Evolutionary conservation across 2,888 invertebrate genomes (phyloP).

Genomic region (Drosophila hamatofila): DNA sequence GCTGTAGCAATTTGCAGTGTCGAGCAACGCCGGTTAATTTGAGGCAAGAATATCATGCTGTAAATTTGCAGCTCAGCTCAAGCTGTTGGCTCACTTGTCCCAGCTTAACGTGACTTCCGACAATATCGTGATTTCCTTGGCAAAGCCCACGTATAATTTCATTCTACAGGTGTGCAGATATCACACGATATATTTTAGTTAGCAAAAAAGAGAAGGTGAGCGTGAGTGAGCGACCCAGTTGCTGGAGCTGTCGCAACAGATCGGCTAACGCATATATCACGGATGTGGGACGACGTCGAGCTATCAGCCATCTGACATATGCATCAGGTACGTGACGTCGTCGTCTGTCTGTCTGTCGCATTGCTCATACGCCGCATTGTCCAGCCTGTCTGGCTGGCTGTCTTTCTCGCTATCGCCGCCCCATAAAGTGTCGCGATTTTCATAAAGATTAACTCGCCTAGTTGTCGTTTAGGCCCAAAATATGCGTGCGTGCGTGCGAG

Average conservation of each 20-base stretch:
- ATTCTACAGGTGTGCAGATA: constrained; percentile 8
- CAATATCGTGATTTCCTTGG: constrained; percentile 6
- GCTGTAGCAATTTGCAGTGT: not conserved
- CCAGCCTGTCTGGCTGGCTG: too few relatives aligned
- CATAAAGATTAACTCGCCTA: constrained; percentile 71
- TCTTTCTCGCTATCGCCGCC: constrained; percentile 23
- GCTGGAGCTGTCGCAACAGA: constrained; percentile 17
- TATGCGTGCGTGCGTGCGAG: constrained; percentile 31
- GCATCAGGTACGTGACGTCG: constrained; percentile 65
- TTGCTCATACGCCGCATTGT: constrained; percentile 51
- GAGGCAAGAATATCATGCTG: not conserved
- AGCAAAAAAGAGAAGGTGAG: not conserved
- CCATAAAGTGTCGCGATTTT: constrained; percentile 79
- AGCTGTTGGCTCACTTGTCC: not conserved
- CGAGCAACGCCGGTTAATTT: not conserved
- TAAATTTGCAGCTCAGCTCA: not conserved
- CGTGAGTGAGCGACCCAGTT: constrained; percentile 19
- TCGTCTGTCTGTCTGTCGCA: constrained; percentile 32
- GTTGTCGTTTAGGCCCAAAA: constrained; percentile 47
- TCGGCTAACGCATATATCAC: constrained; percentile 23
- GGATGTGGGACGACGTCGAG: constrained; percentile 14
- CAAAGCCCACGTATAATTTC: not conserved
- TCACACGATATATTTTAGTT: not conserved
- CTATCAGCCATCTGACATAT: constrained; percentile 60
- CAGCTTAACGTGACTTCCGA: not conserved